Evolutionary conservation across 1,140 invertebrate species (phyloP), one percentile per base, ranked within the genome.

Genomic region (Meloidogyne floridensis): DNA sequence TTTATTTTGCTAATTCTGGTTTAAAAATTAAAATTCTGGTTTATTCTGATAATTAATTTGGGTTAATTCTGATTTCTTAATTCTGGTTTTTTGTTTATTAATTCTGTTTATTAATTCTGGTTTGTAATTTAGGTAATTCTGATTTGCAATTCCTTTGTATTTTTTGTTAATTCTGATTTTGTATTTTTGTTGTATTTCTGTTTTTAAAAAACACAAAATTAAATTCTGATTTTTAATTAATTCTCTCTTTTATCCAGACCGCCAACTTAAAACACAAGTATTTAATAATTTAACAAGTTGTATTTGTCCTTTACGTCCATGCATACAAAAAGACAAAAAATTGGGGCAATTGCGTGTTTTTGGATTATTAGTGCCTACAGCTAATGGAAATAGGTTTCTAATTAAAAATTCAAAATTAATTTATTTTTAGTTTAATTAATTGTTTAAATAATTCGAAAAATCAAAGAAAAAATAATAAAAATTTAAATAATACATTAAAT

Each of bases 251-350:
- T 2, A 32, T 32, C 32, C 53, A 77, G n/a, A 42, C 15, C 59
- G 59, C 7, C 59, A 65, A 65, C 59, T 65, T 65, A 65, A 6
- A 65, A 65, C 59, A n/a, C 15, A 65, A 54, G 43, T 18, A 56
- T 43, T 69, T 32, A 56, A 15, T 1, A 79, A 79, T n/a, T 42
- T 79, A 11, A 79, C 77, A 43, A 72, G 77, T 47, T 79, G 77
- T 79, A 43, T 79, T 65, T 79, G 77, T 9, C 11, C 54, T 13
- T 42, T 32, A 51, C 51, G 65, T 15, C 51, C 77, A 18, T 72
- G 18, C 32, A 32, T 18, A 15, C 65, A 53, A 51, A 79, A 72
- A 47, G 77, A 79, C 77, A 65, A 47, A 15, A 69, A 69, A 42
- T 65, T 71, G 65, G 43, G 65, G 20, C 56, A 69, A 69, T 54